These are phyloP conservation scores for Mythimna ferrago DNA, from an alignment of 2,888 invertebrate species.

Conservation along the genomic window DNA sequence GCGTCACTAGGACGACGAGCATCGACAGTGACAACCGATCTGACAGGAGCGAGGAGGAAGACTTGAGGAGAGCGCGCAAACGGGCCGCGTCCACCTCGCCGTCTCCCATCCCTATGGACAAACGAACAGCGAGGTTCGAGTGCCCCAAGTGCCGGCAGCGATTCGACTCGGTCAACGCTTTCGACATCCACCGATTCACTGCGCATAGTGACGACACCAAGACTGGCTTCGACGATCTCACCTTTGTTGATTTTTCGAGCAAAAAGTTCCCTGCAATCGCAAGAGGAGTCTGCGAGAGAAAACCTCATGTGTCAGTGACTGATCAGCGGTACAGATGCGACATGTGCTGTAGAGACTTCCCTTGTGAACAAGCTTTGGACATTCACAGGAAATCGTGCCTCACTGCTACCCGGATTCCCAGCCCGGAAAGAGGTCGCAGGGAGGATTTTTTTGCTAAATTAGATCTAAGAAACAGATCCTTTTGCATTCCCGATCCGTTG, in stretches of 20 bases:
- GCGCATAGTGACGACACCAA: constrained; percentile 91
- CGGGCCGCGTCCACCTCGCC: constrained; percentile 85
- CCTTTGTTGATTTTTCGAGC: constrained; percentile 95
- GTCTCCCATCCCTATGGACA: constrained; percentile 81
- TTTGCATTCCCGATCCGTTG: constrained; percentile 86
- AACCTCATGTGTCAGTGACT: constrained; percentile 90
- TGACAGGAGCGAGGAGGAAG: constrained; percentile 89
- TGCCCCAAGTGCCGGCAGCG: constrained; percentile 94
- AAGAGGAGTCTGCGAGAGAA: constrained; percentile 92
- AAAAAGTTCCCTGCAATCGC: constrained; percentile 95
- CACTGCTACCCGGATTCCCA: constrained; percentile 80
- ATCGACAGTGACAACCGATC: constrained; percentile 91
- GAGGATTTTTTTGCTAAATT: constrained; percentile 96
- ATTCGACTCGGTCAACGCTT: constrained; percentile 93
- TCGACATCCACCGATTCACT: constrained; percentile 93
- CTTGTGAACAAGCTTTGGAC: constrained; percentile 92
- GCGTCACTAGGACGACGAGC: constrained; percentile 83
- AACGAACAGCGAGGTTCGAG: constrained; percentile 88
- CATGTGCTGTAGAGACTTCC: constrained; percentile 93
- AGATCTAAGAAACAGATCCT: constrained; percentile 93
- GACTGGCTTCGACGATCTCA: constrained; percentile 93
- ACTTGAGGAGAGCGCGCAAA: constrained; percentile 80
- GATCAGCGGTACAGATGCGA: constrained; percentile 93
- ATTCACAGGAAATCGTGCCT: constrained; percentile 91
- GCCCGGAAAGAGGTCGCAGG: constrained; percentile 92